Evolutionary conservation across 1,140 invertebrate genomes (phyloP).

Genomic region (Bombus terrestris): DNA sequence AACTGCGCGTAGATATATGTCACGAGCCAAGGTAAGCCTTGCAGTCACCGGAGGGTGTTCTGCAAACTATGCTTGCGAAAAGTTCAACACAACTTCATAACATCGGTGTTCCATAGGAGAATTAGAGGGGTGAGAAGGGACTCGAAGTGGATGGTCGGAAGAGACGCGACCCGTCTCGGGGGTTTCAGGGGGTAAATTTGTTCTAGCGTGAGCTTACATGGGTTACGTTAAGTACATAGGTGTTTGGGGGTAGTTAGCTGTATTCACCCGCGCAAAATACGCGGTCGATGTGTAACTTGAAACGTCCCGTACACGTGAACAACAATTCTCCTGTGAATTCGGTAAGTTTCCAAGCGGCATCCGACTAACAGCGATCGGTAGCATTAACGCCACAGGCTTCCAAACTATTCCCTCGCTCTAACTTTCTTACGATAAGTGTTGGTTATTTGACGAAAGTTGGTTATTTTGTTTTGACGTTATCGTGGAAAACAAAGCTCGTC

Average conservation of each 20-base stretch:
- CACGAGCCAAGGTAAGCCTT: constrained; percentile 70
- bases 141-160: constrained; percentile 67
- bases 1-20: constrained; percentile 66
- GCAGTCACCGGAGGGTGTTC: constrained; percentile 73
- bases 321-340: constrained; percentile 48
- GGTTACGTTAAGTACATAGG: constrained; percentile 83
- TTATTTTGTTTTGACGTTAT: not conserved
- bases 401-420: not conserved
- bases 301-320: constrained; percentile 58
- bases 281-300: constrained; percentile 63
- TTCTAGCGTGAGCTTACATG: constrained; percentile 83
- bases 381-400: constrained; percentile 19
- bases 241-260: constrained; percentile 78
- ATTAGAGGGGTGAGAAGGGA: constrained; percentile 66
- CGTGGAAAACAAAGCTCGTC: too few relatives aligned
- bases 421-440: not conserved
- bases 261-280: constrained; percentile 66
- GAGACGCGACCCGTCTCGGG: constrained; percentile 36
- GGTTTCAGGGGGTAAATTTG: constrained; percentile 76
- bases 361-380: constrained; percentile 15
- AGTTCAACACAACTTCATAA: constrained; percentile 82
- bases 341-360: constrained; percentile 26
- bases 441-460: not conserved
- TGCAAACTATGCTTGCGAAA: constrained; percentile 79
- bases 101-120: constrained; percentile 70